phyloP scores from a whole-genome alignment of 2,797 vertebrate species.

The Crenuchus spilurus region DNA sequence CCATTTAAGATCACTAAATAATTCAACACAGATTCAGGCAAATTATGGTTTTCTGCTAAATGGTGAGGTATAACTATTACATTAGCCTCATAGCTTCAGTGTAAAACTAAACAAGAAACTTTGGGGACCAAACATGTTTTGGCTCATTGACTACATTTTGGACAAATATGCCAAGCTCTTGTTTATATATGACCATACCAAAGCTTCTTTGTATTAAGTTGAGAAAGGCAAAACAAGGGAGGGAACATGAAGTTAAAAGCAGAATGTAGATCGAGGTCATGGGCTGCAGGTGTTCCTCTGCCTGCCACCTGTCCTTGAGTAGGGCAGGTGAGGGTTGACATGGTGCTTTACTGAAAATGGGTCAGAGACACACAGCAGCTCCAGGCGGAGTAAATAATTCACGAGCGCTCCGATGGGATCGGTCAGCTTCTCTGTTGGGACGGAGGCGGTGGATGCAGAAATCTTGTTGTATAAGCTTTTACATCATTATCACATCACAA shows the following conservation, averaged over 20 bases:
- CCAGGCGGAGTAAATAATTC: conserved; percentile 40
- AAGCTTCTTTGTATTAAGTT: too few relatives aligned
- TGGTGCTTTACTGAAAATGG: conserved; percentile 26
- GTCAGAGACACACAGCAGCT: conserved; percentile 37
- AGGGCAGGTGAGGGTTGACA: conserved; percentile 18
- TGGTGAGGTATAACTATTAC: too few relatives aligned
- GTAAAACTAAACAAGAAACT: too few relatives aligned
- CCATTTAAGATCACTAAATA: too few relatives aligned
- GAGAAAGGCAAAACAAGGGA: not conserved
- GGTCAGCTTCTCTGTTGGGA: not conserved
- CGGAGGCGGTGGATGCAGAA: not conserved
- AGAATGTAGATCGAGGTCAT: conserved; percentile 38
- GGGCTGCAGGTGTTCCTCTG: conserved; percentile 40
- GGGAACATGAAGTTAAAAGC: conserved; percentile 5
- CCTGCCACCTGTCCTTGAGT: conserved; percentile 38
- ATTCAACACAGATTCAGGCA: too few relatives aligned
- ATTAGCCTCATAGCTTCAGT: too few relatives aligned
- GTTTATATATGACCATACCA: too few relatives aligned
- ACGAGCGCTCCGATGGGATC: not conserved
- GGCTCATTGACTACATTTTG: too few relatives aligned
- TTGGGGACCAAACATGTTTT: too few relatives aligned
- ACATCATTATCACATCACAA: not conserved
- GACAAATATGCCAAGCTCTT: too few relatives aligned
- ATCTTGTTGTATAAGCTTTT: not conserved
- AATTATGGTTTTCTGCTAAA: too few relatives aligned